Base-by-base conservation (phyloP, 2,888 invertebrate species). In the Trichogramma evanescens region DNA sequence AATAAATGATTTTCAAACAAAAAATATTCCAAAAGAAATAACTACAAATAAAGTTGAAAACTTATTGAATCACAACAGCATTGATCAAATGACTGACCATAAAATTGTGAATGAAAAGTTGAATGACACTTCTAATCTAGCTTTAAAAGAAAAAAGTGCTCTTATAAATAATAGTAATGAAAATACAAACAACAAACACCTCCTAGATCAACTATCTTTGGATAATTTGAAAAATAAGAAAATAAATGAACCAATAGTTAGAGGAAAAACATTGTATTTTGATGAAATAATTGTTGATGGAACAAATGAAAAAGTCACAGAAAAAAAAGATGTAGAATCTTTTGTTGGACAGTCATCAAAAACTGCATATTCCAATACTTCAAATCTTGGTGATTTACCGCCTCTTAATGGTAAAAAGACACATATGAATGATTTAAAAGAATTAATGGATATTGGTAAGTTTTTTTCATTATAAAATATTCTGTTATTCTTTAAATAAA, bases 281-380 rank as follows among this genome's bases (percentile, higher is more conserved):
- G 76, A 75, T 59, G 74, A 77, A 66, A 74, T 76, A 59, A 76
- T 77, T 58, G 70, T 73, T 55, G 76, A 73, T 56, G 77, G 75
- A 39, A 73, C 72, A 62, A 73, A 69, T 59, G 74, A 76, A 62
- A 75, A 72, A 59, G 68, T 75, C 50, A 68, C 65, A 49, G 74
- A 72, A 62, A 69, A 71, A 41, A 7, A 48, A 51, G 46, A 62
- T 41, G 42, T 45, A 40, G 54, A 60, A 48, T 4, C 49, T n/a
- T 65, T 75, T 50, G 63, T 76, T 49, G 70, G 70, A 39, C 70
- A 74, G 65, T 68, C 74, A 61, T 73, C 76, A 45, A 68, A 73
- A 4, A 58, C 76, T 55, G 66, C 70, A 61, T 66, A 73, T 52
- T 73, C 72, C 59, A 66, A 68, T 58, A 73, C 72, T 68, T 74